Base-by-base conservation (phyloP, 2,113 vertebrate species). In the Aldabrachelys gigantea region DNA sequence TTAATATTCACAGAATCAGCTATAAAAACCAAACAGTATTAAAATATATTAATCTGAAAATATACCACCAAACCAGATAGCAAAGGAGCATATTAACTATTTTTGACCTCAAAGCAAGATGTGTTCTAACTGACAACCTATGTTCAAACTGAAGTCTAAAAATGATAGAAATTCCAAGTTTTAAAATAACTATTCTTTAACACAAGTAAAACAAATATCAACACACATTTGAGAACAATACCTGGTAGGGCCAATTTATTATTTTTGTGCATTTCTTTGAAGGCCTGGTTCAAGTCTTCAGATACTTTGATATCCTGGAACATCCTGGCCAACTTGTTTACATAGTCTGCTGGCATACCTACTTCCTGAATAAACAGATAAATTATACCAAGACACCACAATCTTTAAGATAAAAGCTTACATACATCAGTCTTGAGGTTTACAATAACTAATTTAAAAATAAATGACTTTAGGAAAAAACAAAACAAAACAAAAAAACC, bases 281-380 rank as follows among this genome's bases (percentile, higher is more conserved):
- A 99, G 72, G 99, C 99, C 91, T 99, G 99, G 97, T 99, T 99
- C 96, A 99, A 98, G 97, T 99, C 99, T 98, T 99, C 99, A 49
- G 99, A 99, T 85, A 99, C 99, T 98, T 99, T 99, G 97, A 99
- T 99, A 98, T 99, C 99, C 89, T 99, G 99, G 97, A 99, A 99
- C 99, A 99, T 99, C 96, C 99, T 98, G 89, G 99, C 99, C 91
- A 99, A 98, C 93, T 99, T 99, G 98, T 99, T 99, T 94, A 99
- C 99, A 82, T 99, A 99, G 97, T 99, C 99, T 56, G 99, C 99
- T 41, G 99, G 99, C 99, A 99, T 99, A 89, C 99, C 99, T 81
- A 99, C 99, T 98, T 99, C 99, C 99, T 99, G 98, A 19, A 94
- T 75, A 97, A 97, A 97, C 22, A 97, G 89, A 97, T 9, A 95